A percentile compares a stretch with the other conserved stretches of the same genome.
Evolutionary conservation across 53 echinoderm and acorn worm genomes (phyloP).

Genomic region (Zoroaster sp.): DNA sequence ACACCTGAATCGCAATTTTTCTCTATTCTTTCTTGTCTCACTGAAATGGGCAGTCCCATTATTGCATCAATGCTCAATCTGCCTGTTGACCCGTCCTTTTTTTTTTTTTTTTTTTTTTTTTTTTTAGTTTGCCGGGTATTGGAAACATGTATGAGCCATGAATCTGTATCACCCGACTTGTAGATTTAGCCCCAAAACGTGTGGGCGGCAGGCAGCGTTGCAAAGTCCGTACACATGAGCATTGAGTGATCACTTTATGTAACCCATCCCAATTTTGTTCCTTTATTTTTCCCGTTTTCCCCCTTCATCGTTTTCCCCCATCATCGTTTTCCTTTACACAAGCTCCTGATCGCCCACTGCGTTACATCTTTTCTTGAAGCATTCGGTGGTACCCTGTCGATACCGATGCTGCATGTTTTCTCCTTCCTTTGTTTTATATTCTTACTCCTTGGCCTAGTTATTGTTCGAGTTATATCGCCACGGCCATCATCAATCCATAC

Average conservation of each 20-base stretch:
- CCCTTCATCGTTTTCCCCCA: slow-evolving; percentile 1
- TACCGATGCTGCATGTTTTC: not conserved
- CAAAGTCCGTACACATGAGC: slow-evolving; percentile 14
- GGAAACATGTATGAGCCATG: slow-evolving; percentile 3
- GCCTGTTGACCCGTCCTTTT: not conserved
- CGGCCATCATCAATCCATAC: not conserved
- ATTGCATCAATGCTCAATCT: not conserved
- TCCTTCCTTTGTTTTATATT: not conserved
- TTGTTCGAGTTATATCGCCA: not conserved
- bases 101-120: not conserved
- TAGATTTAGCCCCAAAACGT: not conserved
- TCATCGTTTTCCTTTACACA: not conserved
- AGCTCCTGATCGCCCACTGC: not conserved
- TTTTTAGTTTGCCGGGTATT: not conserved
- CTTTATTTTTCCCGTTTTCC: not conserved
- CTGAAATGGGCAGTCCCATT: not conserved
- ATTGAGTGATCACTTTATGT: slow-evolving; percentile 18
- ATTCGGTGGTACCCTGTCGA: not conserved
- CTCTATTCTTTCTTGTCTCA: not conserved
- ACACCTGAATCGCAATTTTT: not conserved
- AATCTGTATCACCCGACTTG: not conserved
- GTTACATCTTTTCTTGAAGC: not conserved
- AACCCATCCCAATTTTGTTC: slow-evolving; percentile 24
- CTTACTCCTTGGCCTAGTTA: not conserved
- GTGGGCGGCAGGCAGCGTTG: slow-evolving; percentile 7